Base-by-base conservation (phyloP, 2,113 vertebrate genomes). In the Bubo scandiacus region DNA sequence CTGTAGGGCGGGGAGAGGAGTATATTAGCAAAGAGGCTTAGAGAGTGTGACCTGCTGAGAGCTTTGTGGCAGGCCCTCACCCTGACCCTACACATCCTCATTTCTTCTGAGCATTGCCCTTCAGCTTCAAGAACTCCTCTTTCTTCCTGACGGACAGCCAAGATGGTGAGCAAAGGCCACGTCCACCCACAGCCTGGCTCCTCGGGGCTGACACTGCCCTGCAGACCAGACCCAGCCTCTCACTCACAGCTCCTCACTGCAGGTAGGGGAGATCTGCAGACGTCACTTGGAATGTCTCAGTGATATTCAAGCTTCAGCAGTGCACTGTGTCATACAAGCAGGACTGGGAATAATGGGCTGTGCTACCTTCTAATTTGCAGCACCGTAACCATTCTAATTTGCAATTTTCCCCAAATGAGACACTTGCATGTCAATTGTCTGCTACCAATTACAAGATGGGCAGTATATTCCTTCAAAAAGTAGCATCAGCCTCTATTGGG, bases 361-460 rank as follows among this genome's bases (percentile, higher is more conserved):
- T 45, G 38, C 47, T 67, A 20, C 42, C 21, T 91, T 68, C 54
- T 73, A 73, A 89, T 91, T 84, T 72, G 85, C 49, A 88, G 67
- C 63, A 36, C 82, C 9, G 3, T 85, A 78, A 72, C 32, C 40
- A 25, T 43, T 88, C 52, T 55, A 81, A 84, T 95, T 83, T 78
- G 42, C 61, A 95, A 43, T 91, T 62, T 93, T 65, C 66, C 90
- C 77, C 92, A 80, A 81, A 95, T 81, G 91, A 90, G 66, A 94
- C 54, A 78, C 85, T 92, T 52, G 51, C 58, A 36, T 67, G 54
- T 54, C 73, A 73, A 79, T 81, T 92, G 13, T 52, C 75, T 94
- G 72, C 72, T 80, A 49, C 75, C 80, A 72, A 18, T 81, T 94
- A 94, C 22, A 36, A 79, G 51, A 65, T 3, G 7, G 79, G 62